Conservation (phyloP, 2,888 invertebrate species). For the Alloscopus bannaensis region DNA sequence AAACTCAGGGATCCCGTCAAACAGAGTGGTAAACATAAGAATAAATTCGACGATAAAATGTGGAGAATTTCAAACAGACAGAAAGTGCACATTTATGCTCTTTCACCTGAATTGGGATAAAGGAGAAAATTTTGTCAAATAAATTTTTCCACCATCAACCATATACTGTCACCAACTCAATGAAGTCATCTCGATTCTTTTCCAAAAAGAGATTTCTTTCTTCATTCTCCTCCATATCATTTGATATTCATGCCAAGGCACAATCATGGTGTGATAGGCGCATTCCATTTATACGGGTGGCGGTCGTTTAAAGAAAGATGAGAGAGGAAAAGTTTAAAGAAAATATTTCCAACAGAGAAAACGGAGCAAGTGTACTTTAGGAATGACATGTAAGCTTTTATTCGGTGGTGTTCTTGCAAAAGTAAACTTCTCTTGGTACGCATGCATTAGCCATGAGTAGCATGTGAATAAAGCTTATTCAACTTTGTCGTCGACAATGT, state of each 20-base stretch:
- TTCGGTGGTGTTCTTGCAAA: not conserved
- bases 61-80: no score
- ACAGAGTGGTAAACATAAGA: no score
- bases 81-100: no score
- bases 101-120: no score
- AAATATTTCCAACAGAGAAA: no score
- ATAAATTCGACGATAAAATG: no score
- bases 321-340: not conserved
- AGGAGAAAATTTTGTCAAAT: no score
- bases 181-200: slow-evolving; percentile 50
- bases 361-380: no score
- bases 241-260: slow-evolving; percentile 34
- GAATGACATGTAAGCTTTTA: no score
- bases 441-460: slow-evolving; percentile 2
- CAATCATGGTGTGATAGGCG: slow-evolving; percentile 36
- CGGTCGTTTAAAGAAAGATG: not conserved
- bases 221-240: slow-evolving; percentile 18
- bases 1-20: no score
- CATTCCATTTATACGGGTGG: slow-evolving; percentile 48
- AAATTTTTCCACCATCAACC: not conserved
- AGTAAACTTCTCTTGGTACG: no score
- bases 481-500: slow-evolving; percentile 42
- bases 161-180: slow-evolving; percentile 45
- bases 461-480: slow-evolving; percentile 29
- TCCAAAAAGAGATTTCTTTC: slow-evolving; percentile 8